phyloP scores from a whole-genome alignment of 2,113 vertebrate species.

The Anoplopoma fimbria region DNA sequence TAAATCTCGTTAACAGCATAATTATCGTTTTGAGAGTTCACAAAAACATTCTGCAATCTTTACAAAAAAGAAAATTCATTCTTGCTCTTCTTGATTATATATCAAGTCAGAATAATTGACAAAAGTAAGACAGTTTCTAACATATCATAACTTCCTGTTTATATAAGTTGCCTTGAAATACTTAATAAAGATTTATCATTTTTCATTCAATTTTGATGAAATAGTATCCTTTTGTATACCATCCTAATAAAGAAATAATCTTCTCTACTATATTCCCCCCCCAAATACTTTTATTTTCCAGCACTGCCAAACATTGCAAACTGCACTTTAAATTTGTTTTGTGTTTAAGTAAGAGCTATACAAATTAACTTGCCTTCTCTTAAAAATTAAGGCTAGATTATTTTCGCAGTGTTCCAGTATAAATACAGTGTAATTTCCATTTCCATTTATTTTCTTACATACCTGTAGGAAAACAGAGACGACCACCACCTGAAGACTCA shows the following conservation, averaged over 20 bases:
- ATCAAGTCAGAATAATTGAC: neutral
- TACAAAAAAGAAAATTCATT: neutral
- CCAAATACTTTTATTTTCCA: neutral
- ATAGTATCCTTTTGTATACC: neutral
- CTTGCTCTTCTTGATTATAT: neutral
- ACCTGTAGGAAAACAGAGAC: conserved; percentile 67
- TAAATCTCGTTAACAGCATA: neutral
- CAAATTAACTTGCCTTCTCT: neutral
- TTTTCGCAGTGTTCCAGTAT: neutral
- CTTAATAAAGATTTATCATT: neutral
- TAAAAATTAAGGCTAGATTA: neutral
- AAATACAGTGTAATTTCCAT: neutral
- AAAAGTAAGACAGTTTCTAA: neutral
- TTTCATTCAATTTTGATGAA: neutral
- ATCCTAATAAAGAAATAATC: neutral
- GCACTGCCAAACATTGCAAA: neutral
- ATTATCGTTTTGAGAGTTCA: neutral
- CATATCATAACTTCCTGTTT: neutral
- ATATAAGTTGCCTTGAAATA: neutral
- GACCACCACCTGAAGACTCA: conserved; percentile 23
- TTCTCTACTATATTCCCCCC: neutral
- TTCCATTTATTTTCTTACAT: neutral
- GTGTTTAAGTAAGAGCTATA: neutral
- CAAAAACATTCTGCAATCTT: neutral
- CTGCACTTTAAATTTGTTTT: neutral